Percentiles rank a stretch among this genome's conserved stretches.
Conservation (phyloP, 1,140 invertebrate genomes). For the Drosophila rufa region DNA sequence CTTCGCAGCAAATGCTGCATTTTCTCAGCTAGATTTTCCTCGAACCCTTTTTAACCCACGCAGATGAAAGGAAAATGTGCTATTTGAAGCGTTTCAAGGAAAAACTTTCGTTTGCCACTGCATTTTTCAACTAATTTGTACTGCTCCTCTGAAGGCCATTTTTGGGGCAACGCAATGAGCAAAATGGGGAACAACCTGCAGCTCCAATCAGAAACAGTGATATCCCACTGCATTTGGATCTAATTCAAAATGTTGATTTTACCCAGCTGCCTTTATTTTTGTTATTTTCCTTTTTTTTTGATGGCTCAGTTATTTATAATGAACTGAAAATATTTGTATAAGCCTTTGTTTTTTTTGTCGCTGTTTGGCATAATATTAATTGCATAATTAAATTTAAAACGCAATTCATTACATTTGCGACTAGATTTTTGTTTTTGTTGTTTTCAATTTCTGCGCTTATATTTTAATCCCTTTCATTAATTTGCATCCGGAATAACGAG, state of each 20-base stretch:
- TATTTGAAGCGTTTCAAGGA: slow-evolving; percentile 2
- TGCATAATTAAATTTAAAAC: slow-evolving; percentile 53
- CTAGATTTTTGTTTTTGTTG: slow-evolving; percentile 9
- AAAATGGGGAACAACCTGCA: neutral
- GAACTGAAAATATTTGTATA: slow-evolving; percentile 52
- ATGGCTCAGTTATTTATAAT: slow-evolving; percentile 32
- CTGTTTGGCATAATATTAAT: slow-evolving; percentile 41
- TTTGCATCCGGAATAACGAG: slow-evolving; percentile 17
- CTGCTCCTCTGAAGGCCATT: slow-evolving; percentile 25
- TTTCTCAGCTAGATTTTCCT: neutral
- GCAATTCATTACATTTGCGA: slow-evolving; percentile 36
- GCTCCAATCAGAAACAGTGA: neutral
- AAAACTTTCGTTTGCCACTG: slow-evolving; percentile 2
- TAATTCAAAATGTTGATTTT: slow-evolving; percentile 33
- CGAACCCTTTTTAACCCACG: neutral
- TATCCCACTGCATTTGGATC: slow-evolving; percentile 2
- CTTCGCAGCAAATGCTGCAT: neutral
- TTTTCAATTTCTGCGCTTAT: slow-evolving; percentile 23
- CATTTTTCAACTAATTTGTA: slow-evolving; percentile 20
- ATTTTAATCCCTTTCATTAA: slow-evolving; percentile 53
- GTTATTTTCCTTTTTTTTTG: neutral
- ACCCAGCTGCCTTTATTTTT: neutral
- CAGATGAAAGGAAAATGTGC: slow-evolving; percentile 8
- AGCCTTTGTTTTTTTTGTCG: slow-evolving; percentile 38
- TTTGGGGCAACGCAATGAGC: slow-evolving; percentile 5